Conservation (phyloP, 2,797 vertebrate species). For the Sebastiscus albofasciatus region DNA sequence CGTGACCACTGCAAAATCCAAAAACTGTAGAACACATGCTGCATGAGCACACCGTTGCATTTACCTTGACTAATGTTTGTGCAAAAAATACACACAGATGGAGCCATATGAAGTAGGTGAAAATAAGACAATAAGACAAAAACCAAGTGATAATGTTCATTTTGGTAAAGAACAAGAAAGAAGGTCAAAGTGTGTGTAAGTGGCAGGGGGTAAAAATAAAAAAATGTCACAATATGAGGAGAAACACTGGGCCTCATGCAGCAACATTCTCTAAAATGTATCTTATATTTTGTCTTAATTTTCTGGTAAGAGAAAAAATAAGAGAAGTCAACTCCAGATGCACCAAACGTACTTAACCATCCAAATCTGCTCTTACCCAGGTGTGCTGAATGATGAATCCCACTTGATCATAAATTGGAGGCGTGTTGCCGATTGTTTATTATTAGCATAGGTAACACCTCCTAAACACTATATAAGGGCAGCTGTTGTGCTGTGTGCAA, state of each 20-base stretch:
- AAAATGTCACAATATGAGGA: background rate
- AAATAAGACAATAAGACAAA: background rate
- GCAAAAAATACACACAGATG: background rate
- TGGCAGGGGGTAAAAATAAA: slow-evolving; percentile 6
- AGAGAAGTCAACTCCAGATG: background rate
- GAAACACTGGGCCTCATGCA: background rate
- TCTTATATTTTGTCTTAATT: background rate
- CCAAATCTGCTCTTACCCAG: no score
- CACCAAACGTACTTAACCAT: no score
- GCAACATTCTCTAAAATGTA: background rate
- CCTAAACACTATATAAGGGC: background rate
- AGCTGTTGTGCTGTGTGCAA: background rate
- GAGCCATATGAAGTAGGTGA: background rate
- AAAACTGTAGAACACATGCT: background rate
- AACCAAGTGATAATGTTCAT: background rate
- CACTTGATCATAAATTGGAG: no score
- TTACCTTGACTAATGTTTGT: slow-evolving; percentile 12
- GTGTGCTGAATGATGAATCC: no score
- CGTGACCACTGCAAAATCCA: background rate
- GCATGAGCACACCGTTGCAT: background rate
- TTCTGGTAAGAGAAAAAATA: background rate
- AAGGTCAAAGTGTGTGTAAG: background rate
- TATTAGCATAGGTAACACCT: background rate
- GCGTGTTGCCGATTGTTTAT: background rate
- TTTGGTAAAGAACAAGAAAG: background rate